Percentiles rank a stretch among this genome's conserved stretches.
Conservation (phyloP, 2,113 vertebrate genomes). For the Gymnocephalus cernua region DNA sequence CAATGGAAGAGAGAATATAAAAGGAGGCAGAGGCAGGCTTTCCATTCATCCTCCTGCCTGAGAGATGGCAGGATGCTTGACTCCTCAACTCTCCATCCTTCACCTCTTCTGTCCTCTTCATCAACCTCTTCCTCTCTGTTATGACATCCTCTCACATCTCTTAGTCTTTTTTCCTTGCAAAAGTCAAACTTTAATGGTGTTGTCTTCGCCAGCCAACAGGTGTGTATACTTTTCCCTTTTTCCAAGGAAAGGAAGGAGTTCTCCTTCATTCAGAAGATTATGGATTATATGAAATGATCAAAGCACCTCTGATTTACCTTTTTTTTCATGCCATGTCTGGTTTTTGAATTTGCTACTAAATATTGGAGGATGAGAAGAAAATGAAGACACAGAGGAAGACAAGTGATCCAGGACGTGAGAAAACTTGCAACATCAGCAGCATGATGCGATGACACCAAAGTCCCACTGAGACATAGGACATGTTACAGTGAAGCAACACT, state of each 20-base stretch:
- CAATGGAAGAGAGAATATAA: slow-evolving; percentile 85
- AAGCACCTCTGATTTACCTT: not conserved
- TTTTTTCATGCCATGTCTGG: not conserved
- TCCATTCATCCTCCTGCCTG: slow-evolving; percentile 63
- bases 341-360: not conserved
- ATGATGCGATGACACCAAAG: not conserved
- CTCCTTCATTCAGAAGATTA: not conserved
- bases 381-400: not conserved
- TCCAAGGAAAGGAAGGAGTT: not conserved
- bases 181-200: slow-evolving; percentile 23
- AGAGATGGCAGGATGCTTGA: slow-evolving; percentile 54
- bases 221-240: slow-evolving; percentile 8
- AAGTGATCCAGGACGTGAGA: not conserved
- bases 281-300: not conserved
- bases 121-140: slow-evolving; percentile 15
- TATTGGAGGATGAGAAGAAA: not conserved
- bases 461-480: not conserved
- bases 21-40: slow-evolving; percentile 77
- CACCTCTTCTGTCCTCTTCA: slow-evolving; percentile 28
- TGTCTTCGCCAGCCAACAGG: slow-evolving; percentile 24
- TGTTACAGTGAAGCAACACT: not conserved
- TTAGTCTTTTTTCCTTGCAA: not conserved
- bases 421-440: slow-evolving; percentile 19
- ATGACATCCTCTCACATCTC: not conserved
- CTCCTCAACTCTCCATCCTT: slow-evolving; percentile 49